Percentiles rank a stretch among this genome's conserved stretches.
Evolutionary conservation across 2,797 vertebrate genomes (phyloP).

Genomic region (Aselliscus stoliczkanus): DNA sequence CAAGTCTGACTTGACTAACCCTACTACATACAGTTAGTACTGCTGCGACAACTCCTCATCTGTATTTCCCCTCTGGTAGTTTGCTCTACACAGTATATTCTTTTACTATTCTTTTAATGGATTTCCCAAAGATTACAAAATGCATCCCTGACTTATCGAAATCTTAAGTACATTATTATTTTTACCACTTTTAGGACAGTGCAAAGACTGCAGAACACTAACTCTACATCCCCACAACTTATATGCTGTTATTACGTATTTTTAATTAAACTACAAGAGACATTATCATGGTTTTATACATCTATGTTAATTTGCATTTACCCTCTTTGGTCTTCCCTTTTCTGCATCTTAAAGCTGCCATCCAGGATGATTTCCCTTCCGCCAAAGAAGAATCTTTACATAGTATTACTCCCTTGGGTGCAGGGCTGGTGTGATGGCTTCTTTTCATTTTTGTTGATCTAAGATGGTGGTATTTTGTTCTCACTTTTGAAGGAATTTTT

Average conservation of each 20-base stretch:
- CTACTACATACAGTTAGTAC: rapidly evolving
- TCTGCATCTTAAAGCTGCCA: neutral
- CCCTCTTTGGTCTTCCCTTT: neutral
- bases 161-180: neutral
- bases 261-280: neutral
- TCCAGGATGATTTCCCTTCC: neutral
- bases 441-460: neutral
- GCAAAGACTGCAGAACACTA: neutral
- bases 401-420: neutral
- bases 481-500: neutral
- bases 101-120: neutral
- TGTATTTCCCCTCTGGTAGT: too few relatives aligned
- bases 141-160: neutral
- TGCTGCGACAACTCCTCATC: neutral
- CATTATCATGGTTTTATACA: neutral
- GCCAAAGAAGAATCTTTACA: neutral
- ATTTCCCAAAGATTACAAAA: neutral
- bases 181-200: neutral
- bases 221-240: neutral
- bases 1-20: neutral
- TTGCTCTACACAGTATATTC: neutral
- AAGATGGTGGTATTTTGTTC: neutral
- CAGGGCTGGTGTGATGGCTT: neutral
- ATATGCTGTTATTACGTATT: neutral
- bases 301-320: neutral